Percentiles rank a stretch among this genome's conserved stretches.
These are phyloP conservation scores for Cephus runcator DNA, from an alignment of 2,888 invertebrate species.

Conservation along the genomic window DNA sequence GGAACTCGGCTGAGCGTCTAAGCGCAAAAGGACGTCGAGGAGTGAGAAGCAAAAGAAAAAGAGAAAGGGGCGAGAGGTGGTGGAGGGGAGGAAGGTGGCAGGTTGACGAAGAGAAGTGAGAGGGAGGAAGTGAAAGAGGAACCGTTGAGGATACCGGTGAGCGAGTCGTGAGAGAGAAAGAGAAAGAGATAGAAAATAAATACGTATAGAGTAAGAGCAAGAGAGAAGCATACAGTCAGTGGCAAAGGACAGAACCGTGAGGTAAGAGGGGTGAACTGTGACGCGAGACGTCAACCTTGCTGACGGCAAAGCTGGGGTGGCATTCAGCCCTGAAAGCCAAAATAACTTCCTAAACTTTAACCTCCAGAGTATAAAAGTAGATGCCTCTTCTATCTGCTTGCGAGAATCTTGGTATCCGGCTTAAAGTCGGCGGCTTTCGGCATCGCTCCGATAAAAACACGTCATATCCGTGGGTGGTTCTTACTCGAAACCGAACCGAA, in stretches of 20 bases:
- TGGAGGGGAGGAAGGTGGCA: not conserved
- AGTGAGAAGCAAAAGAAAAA: constrained; percentile 22
- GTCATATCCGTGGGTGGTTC: constrained; percentile 48
- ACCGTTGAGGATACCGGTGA: constrained; percentile 13
- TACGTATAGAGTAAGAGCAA: not conserved
- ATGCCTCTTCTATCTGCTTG: constrained; percentile 54
- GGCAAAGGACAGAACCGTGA: not conserved
- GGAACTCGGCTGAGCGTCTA: constrained; percentile 17
- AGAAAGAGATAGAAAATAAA: constrained; percentile 27
- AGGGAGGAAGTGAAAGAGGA: constrained; percentile 17
- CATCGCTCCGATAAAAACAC: constrained; percentile 50
- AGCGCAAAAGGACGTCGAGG: constrained; percentile 23
- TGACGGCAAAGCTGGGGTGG: constrained; percentile 36
- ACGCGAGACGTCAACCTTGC: constrained; percentile 49
- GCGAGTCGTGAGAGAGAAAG: not conserved
- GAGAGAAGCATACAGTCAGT: not conserved
- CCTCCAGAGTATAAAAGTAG: constrained; percentile 56
- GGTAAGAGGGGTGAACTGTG: constrained; percentile 46
- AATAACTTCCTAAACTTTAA: constrained; percentile 61
- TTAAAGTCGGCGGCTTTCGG: constrained; percentile 34
- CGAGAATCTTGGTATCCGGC: constrained; percentile 48
- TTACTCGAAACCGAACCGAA: constrained; percentile 25
- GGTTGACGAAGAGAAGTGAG: constrained; percentile 8
- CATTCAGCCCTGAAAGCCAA: constrained; percentile 47
- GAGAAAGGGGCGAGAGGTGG: constrained; percentile 17